Evolutionary conservation across 2,797 vertebrate species (phyloP), one percentile per base, ranked within the genome.

Genomic region (Melanotaenia boesemani): DNA sequence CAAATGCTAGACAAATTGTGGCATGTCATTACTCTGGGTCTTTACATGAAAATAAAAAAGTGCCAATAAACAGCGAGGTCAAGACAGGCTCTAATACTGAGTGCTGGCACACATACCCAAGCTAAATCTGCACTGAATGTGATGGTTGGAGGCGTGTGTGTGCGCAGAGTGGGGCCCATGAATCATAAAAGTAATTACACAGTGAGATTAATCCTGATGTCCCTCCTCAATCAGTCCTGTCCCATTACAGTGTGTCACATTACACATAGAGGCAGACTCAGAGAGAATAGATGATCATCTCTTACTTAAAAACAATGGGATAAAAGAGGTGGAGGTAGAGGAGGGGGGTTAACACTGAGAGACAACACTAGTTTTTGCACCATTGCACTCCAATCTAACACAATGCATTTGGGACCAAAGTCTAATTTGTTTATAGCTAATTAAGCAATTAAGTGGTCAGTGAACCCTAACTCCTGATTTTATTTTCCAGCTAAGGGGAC

Each of bases 171-270:
- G 59, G 30, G n/a, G 63, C 32, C 61, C 76, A 91, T 94, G 88
- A 92, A 94, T 93, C 91, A 91, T 75, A 89, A 89, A 89, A 89
- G 90, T 93, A 93, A 94, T 94, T 94, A 94, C 81, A 85, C 72
- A 67, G 64, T 80, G 66, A 90, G 88, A 94, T 93, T 91, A 90
- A 92, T 92, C 87, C 88, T 88, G 80, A 88, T 84, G 85, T 89
- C 72, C 86, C 88, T 86, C 82, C 89, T 90, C 89, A 89, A 85
- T 92, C 90, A 91, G 86, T 87, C 81, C 72, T 79, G 82, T 87
- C 84, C 86, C 85, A 92, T 93, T 91, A 91, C 70, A 10, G 34
- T 8, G 60, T 72, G 70, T 86, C 86, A 83, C 83, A 74, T 76
- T 72, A 75, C 65, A 83, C 66, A 77, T 57, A 63, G 67, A 86